Evolutionary conservation across 2,888 invertebrate genomes (phyloP).

Genomic region (Rhamphomyia laevipes): DNA sequence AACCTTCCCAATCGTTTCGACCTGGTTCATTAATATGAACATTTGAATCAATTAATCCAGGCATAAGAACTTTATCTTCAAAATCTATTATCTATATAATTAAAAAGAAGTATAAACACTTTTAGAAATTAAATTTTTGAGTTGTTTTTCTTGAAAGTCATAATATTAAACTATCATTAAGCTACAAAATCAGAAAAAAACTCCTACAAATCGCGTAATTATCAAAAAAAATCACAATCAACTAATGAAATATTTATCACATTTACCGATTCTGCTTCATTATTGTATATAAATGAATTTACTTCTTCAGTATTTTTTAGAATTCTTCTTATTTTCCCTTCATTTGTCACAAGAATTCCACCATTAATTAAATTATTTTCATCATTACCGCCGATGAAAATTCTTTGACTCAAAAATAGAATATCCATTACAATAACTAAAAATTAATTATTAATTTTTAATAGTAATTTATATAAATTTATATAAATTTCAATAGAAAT

Average conservation of each 20-base stretch:
- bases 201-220: too few relatives aligned
- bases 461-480: too few relatives aligned
- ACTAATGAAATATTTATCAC: background rate
- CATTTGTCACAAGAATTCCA: slow-evolving; percentile 44
- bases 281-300: slow-evolving; percentile 38
- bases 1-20: slow-evolving; percentile 60
- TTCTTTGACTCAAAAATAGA: slow-evolving; percentile 34
- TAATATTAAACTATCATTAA: too few relatives aligned
- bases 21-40: slow-evolving; percentile 66
- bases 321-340: slow-evolving; percentile 47
- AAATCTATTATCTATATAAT: slow-evolving; percentile 37
- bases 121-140: too few relatives aligned
- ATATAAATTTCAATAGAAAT: too few relatives aligned
- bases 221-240: background rate
- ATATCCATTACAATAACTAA: slow-evolving; percentile 26
- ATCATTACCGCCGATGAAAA: slow-evolving; percentile 39
- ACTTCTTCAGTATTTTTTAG: slow-evolving; percentile 40
- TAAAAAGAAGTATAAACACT: background rate
- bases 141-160: too few relatives aligned
- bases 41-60: slow-evolving; percentile 59
- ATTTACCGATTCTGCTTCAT: slow-evolving; percentile 43
- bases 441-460: too few relatives aligned
- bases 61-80: slow-evolving; percentile 46
- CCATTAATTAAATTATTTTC: slow-evolving; percentile 43
- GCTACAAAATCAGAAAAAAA: background rate